Evolutionary conservation across 1,140 invertebrate genomes (phyloP), one percentile per base, ranked within the genome.

Genomic region (Aphis craccivora): DNA sequence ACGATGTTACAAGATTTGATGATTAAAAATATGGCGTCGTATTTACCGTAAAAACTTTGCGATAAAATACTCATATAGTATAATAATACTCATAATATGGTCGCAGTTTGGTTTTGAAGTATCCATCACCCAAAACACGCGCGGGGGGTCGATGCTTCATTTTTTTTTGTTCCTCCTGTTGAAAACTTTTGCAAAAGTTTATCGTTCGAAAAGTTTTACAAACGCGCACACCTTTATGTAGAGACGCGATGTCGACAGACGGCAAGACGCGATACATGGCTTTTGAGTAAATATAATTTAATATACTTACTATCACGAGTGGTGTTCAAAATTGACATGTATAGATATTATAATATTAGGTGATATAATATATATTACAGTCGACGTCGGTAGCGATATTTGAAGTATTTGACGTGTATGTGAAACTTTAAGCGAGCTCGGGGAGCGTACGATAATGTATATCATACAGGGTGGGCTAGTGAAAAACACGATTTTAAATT

Each of bases 71-170:
- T 9, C n/a, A n/a, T n/a, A n/a, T n/a, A n/a, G 88, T 89, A 89
- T 89, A 89, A 89, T 55, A 37, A 55, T 88, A 88, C 87, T 55
- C 22, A 55, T 89, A 89, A 89, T 89, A 89, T 89, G 51, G n/a
- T 89, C 48, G 20, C 23, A 89, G 88, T 89, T 55, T 89, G 51
- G 35, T 89, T 89, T 89, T 55, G 35, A 89, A 89, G 88, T 55
- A 89, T 53, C 40, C 35, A 37, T 35, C 8, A 6, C 20, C 30
- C 45, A 30, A 43, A 2, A 45, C 20, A 30, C 4, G 25, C 3
- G 25, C 2, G 5, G 14, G 48, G 22, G 48, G 35, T 37, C n/a
- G 51, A 55, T 18, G 1, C n/a, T 76, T 76, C n/a, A 30, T 55
- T 55, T 55, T 25, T 55, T 25, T 25, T 76, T 76, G 30, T 90